These are phyloP conservation scores for Lamellibrachia luymesi DNA, from an alignment of 1,140 invertebrate species.

Conservation along the genomic window DNA sequence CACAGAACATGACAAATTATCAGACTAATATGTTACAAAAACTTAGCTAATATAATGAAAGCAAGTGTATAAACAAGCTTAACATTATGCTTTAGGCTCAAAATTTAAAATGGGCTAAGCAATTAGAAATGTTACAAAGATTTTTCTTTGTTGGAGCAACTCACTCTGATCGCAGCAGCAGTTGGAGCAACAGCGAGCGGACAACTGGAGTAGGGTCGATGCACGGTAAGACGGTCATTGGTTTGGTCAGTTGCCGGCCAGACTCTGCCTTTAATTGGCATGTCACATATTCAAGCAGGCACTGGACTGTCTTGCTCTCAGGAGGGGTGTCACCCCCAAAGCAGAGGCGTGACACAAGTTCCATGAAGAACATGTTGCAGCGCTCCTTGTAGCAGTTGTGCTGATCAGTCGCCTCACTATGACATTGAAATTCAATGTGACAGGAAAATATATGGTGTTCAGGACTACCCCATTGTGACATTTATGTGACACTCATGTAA, in stretches of 20 bases:
- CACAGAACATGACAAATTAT: neutral
- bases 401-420: constrained; percentile 15
- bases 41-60: neutral
- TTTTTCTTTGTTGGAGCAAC: neutral
- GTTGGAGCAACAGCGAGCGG: constrained; percentile 44
- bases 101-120: neutral
- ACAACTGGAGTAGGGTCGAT: constrained; percentile 49
- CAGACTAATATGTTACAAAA: neutral
- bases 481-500: too few relatives aligned
- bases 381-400: constrained; percentile 32
- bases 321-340: constrained; percentile 41
- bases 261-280: constrained; percentile 3
- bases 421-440: constrained; percentile 12
- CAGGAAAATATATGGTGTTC: neutral
- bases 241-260: constrained; percentile 25
- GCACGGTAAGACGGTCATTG: constrained; percentile 34
- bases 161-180: constrained; percentile 40
- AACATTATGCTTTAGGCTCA: too few relatives aligned
- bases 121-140: neutral
- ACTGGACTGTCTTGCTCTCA: constrained; percentile 36
- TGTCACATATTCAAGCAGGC: constrained; percentile 41
- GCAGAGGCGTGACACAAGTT: constrained; percentile 43
- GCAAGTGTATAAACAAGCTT: neutral
- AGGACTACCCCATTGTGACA: too few relatives aligned
- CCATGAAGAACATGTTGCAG: constrained; percentile 47